Percentiles rank a stretch among this genome's conserved stretches.
These are phyloP conservation scores for Hartigia nigra DNA, from an alignment of 2,888 invertebrate genomes.

Conservation along the genomic window DNA sequence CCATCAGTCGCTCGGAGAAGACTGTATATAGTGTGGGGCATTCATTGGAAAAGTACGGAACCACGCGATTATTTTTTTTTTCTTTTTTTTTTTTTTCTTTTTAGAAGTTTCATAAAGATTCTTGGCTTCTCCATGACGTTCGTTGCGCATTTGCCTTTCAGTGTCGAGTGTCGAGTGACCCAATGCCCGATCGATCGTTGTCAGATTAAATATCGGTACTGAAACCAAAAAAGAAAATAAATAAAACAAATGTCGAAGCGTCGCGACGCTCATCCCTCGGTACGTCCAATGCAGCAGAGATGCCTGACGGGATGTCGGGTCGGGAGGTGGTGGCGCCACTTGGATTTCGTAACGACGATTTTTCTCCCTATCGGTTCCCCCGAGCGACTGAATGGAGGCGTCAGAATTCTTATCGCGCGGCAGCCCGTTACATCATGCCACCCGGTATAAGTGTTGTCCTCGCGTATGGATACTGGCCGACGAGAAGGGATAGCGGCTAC, in stretches of 20 bases:
- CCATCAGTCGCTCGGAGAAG: neutral
- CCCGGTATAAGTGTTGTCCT: constrained; percentile 27
- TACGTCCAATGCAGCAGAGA: neutral
- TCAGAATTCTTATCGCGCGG: constrained; percentile 56
- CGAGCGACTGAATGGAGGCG: constrained; percentile 51
- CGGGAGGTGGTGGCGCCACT: neutral
- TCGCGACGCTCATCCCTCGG: neutral
- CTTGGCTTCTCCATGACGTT: neutral
- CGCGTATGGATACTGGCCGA: neutral
- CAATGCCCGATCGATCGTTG: neutral
- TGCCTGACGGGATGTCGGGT: neutral
- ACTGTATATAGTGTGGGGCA: neutral
- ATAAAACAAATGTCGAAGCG: neutral
- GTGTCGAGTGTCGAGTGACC: neutral
- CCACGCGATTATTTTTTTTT: too few relatives aligned
- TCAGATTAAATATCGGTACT: neutral
- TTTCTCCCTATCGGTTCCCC: constrained; percentile 9
- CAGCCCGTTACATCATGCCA: constrained; percentile 49
- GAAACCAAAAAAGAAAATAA: neutral
- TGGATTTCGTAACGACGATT: constrained; percentile 3
- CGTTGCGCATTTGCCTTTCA: neutral
- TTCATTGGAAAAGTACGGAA: neutral
- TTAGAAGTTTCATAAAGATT: neutral
- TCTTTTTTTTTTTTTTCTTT: too few relatives aligned
- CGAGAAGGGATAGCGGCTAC: neutral